Evolutionary conservation across 2,113 vertebrate species (phyloP).

Genomic region (Tamias sibiricus): DNA sequence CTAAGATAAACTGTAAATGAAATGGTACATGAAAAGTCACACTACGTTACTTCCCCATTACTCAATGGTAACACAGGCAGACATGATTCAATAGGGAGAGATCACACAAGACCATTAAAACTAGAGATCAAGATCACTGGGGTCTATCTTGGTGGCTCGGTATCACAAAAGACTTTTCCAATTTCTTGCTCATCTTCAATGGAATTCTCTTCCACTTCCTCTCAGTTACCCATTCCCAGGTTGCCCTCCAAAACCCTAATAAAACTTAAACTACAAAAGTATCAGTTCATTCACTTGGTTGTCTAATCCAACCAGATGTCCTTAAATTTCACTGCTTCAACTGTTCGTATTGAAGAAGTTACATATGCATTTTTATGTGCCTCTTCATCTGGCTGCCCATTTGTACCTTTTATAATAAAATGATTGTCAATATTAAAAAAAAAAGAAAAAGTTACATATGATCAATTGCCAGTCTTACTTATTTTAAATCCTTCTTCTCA

Average conservation of each 20-base stretch:
- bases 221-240: fast-evolving
- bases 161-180: neutral
- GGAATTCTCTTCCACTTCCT: neutral
- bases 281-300: neutral
- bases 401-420: no score
- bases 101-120: neutral
- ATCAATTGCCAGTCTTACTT: neutral
- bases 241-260: neutral
- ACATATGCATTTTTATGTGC: neutral
- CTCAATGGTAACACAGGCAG: no score
- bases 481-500: neutral
- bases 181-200: neutral
- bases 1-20: neutral
- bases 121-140: neutral
- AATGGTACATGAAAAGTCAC: neutral
- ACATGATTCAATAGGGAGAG: neutral
- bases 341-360: no score
- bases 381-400: no score
- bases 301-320: neutral
- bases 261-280: neutral
- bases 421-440: neutral
- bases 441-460: neutral
- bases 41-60: no score
- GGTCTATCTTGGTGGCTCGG: no score
- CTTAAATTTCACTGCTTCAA: neutral